Percentiles rank a stretch among this genome's conserved stretches.
These are phyloP conservation scores for Ptilonorhynchus violaceus DNA, from an alignment of 2,113 vertebrate species.

Conservation along the genomic window DNA sequence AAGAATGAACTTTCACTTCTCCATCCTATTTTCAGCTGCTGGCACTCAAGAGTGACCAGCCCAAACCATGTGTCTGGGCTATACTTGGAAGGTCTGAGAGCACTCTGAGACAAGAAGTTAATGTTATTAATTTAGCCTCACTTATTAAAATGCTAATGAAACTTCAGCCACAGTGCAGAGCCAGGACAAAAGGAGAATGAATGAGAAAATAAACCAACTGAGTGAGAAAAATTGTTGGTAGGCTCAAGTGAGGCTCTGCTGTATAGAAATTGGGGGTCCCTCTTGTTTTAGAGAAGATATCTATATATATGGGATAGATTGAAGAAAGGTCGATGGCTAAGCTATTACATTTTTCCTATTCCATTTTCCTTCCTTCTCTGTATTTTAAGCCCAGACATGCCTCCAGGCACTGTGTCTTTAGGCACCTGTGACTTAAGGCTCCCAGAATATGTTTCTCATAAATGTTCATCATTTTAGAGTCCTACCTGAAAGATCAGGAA, in stretches of 20 bases:
- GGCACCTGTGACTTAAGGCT: not conserved
- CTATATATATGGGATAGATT: not conserved
- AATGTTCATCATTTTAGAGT: not conserved
- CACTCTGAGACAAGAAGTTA: not conserved
- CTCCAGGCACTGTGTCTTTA: not conserved
- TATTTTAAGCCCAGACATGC: not conserved
- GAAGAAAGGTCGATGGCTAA: not conserved
- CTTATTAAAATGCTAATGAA: not conserved
- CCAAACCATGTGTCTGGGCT: not conserved
- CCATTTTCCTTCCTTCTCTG: not conserved
- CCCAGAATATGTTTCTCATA: not conserved
- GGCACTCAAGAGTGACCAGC: not conserved
- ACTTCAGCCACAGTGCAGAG: not conserved
- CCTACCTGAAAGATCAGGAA: not conserved
- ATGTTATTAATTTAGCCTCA: not conserved
- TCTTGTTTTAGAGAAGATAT: not conserved
- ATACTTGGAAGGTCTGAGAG: not conserved
- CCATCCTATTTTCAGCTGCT: not conserved
- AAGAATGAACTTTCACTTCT: not conserved
- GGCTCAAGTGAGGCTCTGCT: not conserved
- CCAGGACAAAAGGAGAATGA: not conserved
- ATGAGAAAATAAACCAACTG: not conserved
- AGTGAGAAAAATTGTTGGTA: not conserved
- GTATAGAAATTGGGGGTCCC: fast-evolving
- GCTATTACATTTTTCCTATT: not conserved